Percentiles rank a stretch among this genome's conserved stretches.
These are phyloP conservation scores for Blastomussa wellsi DNA, from an alignment of 92 coral and sea anemone species.

Conservation along the genomic window DNA sequence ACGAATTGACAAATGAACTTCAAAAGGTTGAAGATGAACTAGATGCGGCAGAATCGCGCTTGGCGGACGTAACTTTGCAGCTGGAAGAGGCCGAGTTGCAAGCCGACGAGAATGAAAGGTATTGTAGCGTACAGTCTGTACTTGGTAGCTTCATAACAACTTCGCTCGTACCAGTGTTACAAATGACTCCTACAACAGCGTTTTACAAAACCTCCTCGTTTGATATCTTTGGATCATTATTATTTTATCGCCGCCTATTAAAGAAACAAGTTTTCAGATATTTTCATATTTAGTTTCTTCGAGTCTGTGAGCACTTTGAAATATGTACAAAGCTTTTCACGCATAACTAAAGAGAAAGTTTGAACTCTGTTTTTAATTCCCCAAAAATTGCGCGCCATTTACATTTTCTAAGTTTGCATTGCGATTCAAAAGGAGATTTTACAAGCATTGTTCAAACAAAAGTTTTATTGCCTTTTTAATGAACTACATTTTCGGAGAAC, in stretches of 20 bases:
- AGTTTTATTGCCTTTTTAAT: background rate
- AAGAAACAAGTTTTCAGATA: background rate
- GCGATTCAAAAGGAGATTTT: background rate
- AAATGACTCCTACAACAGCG: background rate
- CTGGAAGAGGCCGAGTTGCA: constrained; percentile 78
- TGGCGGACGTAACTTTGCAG: constrained; percentile 69
- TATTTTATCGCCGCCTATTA: background rate
- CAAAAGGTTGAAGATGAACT: constrained; percentile 90
- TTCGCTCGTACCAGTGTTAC: background rate
- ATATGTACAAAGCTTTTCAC: background rate
- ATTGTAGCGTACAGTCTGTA: constrained; percentile 35
- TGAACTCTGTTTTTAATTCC: constrained; percentile 4
- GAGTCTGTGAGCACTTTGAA: background rate
- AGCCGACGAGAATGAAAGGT: constrained; percentile 98
- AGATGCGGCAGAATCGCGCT: constrained; percentile 88
- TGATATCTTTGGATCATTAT: background rate
- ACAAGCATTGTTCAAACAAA: background rate
- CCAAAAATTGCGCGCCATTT: background rate
- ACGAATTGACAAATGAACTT: constrained; percentile 70
- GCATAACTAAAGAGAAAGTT: background rate
- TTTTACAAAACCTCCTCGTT: background rate
- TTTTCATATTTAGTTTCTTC: background rate
- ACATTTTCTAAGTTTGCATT: background rate
- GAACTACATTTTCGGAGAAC: constrained; percentile 3
- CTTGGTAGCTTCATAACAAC: background rate